Conservation (phyloP, 2,113 vertebrate genomes). For the Struthidea cinerea region DNA sequence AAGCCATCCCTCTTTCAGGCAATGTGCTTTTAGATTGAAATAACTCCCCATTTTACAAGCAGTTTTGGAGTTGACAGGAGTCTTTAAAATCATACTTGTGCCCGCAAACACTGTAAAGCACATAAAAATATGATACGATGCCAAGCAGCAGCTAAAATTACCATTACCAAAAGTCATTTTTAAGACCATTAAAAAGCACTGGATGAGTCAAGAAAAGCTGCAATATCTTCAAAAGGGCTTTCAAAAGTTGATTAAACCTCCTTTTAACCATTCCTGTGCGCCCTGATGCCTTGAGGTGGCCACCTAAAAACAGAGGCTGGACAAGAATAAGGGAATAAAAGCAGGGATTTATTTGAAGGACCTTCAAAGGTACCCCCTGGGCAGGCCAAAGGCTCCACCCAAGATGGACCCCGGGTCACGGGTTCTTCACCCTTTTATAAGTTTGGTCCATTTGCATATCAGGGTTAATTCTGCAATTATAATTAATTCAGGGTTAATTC, state of each 20-base stretch:
- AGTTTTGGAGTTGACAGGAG: not conserved
- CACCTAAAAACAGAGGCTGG: no score
- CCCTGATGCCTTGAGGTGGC: no score
- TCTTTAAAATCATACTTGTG: slow-evolving; percentile 18
- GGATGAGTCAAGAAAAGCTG: not conserved
- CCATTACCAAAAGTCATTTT: slow-evolving; percentile 16
- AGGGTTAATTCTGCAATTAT: no score
- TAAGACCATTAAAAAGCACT: not conserved
- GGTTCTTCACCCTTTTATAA: no score
- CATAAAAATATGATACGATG: not conserved
- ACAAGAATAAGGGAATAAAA: no score
- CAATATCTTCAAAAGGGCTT: not conserved
- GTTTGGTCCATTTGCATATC: no score
- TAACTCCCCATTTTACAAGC: not conserved
- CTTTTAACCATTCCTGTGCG: not conserved
- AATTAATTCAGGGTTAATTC: no score
- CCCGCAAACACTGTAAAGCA: not conserved
- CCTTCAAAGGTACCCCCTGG: no score
- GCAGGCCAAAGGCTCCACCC: no score
- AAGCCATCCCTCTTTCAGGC: not conserved
- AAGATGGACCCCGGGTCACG: no score
- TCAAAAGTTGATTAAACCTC: not conserved
- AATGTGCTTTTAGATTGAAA: not conserved
- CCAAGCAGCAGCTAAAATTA: not conserved
- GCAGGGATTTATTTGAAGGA: no score